Percentiles rank a stretch among this genome's conserved stretches.
These are phyloP conservation scores for Scolopax bukidnonensis DNA, from an alignment of 2,797 vertebrate species.

Conservation along the genomic window DNA sequence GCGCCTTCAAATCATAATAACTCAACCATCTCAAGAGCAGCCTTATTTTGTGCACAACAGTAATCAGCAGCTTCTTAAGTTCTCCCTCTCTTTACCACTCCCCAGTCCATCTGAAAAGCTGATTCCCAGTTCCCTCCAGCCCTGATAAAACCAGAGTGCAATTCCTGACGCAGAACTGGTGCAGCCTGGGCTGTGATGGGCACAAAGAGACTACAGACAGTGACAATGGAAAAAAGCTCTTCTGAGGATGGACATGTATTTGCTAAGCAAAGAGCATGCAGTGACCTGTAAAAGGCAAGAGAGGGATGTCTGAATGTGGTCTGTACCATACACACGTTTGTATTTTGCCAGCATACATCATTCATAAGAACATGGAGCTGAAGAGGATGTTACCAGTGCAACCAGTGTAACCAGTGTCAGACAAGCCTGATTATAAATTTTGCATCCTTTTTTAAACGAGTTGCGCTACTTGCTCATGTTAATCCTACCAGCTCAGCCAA, in stretches of 20 bases:
- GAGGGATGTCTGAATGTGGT: not conserved
- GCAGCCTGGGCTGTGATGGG: not conserved
- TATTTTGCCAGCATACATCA: not conserved
- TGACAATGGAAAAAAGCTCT: not conserved
- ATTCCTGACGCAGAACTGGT: not conserved
- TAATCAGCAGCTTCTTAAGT: not conserved
- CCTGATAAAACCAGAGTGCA: not conserved
- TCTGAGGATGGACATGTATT: not conserved
- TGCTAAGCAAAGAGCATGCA: not conserved
- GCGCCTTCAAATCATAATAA: not conserved
- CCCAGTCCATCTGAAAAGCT: not conserved
- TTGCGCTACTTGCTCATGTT: not conserved
- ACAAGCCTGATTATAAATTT: not conserved
- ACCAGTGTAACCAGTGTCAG: not conserved
- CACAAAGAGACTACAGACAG: not conserved
- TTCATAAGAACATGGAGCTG: not conserved
- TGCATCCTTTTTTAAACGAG: not conserved
- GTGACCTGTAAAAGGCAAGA: not conserved
- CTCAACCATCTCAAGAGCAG: not conserved
- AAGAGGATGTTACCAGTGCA: not conserved
- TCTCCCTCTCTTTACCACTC: not conserved
- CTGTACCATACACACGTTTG: not conserved
- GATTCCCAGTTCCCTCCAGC: not conserved
- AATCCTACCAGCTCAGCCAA: not conserved
- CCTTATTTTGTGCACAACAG: not conserved